Conservation (phyloP, 2,797 vertebrate species). For the Malurus leucopterus region DNA sequence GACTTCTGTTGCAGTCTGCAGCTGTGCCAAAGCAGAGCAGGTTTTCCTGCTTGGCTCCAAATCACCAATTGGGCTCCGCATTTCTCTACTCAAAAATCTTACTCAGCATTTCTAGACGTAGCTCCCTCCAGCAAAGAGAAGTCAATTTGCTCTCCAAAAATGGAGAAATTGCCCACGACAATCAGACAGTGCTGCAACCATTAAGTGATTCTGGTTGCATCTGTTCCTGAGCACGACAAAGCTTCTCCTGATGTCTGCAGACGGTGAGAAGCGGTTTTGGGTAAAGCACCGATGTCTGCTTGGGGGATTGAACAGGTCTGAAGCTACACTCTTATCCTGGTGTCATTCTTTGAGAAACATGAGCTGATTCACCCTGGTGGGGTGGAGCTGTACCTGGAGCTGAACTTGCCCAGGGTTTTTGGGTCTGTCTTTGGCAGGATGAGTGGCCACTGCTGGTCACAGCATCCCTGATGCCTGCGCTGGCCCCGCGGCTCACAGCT, state of each 20-base stretch:
- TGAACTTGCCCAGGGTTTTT: neutral
- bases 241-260: neutral
- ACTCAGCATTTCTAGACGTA: neutral
- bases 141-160: neutral
- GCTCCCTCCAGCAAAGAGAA: neutral
- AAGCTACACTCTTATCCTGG: neutral
- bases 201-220: neutral
- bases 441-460: accelerated
- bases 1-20: neutral
- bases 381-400: neutral
- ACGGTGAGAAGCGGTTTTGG: neutral
- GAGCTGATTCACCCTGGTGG: neutral
- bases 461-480: accelerated
- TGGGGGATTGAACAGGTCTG: neutral
- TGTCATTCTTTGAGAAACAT: neutral
- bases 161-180: neutral
- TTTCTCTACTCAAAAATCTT: neutral
- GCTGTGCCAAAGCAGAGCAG: neutral
- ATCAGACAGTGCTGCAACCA: neutral
- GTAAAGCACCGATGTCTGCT: neutral
- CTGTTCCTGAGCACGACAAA: neutral
- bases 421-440: neutral
- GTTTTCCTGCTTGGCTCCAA: neutral
- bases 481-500: accelerated
- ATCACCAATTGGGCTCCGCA: accelerated